Evolutionary conservation across 2,113 vertebrate genomes (phyloP).

Genomic region (human): DNA sequence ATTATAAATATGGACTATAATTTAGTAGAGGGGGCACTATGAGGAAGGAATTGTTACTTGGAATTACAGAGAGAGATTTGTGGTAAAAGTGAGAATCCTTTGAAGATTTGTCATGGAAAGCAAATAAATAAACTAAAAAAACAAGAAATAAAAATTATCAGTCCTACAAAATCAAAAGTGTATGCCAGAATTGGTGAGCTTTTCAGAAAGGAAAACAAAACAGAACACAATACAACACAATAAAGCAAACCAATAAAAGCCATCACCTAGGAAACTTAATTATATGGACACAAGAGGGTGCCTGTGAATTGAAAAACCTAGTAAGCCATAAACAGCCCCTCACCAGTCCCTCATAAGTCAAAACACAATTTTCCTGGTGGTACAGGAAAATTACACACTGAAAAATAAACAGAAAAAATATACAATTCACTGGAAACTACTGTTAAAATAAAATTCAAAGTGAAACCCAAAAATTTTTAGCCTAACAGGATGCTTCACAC

Average conservation of each 20-base stretch:
- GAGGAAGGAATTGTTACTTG: neutral
- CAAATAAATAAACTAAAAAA: neutral
- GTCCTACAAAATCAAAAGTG: too few species aligned
- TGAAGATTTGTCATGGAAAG: neutral
- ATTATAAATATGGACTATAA: neutral
- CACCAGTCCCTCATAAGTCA: neutral
- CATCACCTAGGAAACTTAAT: neutral
- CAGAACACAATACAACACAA: too few species aligned
- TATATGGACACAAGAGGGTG: neutral
- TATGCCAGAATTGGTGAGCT: accelerated
- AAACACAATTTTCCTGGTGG: neutral
- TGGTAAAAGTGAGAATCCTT: neutral
- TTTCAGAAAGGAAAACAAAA: neutral
- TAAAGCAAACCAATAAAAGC: neutral
- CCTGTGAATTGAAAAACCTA: neutral
- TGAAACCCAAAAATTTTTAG: neutral
- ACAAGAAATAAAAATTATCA: neutral
- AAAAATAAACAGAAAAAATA: neutral
- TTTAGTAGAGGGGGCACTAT: neutral
- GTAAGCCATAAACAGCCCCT: neutral
- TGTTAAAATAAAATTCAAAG: neutral
- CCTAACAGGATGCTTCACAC: neutral
- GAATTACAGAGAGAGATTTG: too few species aligned
- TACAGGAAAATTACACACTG: neutral
- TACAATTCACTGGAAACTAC: neutral